Evolutionary conservation across 2,113 vertebrate genomes (phyloP), one percentile per base, ranked within the genome.

Genomic region (Callionymus lyra): DNA sequence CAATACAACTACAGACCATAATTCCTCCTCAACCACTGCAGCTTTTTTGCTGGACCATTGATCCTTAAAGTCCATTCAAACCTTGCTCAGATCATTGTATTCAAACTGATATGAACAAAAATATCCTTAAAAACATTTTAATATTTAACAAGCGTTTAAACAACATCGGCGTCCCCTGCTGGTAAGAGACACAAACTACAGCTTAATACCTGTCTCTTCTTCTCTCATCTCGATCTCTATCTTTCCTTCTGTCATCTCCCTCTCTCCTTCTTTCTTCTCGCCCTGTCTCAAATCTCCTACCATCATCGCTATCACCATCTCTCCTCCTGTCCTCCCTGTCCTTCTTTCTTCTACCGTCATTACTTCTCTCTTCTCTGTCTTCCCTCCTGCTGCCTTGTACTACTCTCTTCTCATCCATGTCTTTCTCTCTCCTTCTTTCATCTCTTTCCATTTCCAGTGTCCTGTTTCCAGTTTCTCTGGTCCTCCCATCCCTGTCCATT

Each of bases 361-460:
- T 44, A 27, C 52, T 40, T 43, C 2, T 27, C 34, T 18, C 32
- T n/a, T 10, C 40, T 16, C n/a, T 1, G 14, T 31, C 16, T 31
- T 17, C 35, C 37, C 16, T 5, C 37, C 14, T 5, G 17, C 45
- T 66, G 34, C 41, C 52, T 6, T 31, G 53, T 2, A 34, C 46
- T 16, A 27, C 34, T 35, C 50, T 61, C 2, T 31, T 39, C 2
- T 50, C 50, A 2, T 44, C 41, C 4, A 10, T 51, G 36, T 11
- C 37, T 58, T 21, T 58, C 31, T 27, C 51, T 47, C 9, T 73
- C 51, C 2, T 44, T 62, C 36, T 34, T 14, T 45, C 9, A 16
- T 50, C 49, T 51, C 40, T 38, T 18, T 12, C 12, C 41, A 34
- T 37, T 44, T 54, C 27, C 16, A 16, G 13, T 12, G 41, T 46